A percentile compares a stretch with the other conserved stretches of the same genome.
Conservation (phyloP, 2,113 vertebrate species). For the Gymnorhina tibicen region DNA sequence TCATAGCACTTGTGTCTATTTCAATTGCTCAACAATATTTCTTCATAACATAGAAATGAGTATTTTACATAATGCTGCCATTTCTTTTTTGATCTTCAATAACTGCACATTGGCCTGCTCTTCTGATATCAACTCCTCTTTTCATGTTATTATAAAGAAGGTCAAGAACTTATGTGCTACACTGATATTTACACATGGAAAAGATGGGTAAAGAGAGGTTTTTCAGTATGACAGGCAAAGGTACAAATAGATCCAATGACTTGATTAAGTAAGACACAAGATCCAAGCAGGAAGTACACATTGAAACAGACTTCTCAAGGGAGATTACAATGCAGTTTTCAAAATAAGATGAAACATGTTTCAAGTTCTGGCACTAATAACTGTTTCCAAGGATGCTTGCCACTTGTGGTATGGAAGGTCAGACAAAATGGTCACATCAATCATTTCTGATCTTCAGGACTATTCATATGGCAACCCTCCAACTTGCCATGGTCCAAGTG, state of each 20-base stretch:
- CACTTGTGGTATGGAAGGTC: not conserved
- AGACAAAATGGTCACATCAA: not conserved
- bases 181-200: not conserved
- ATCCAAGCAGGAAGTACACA: not conserved
- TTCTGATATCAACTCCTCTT: not conserved
- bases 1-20: not conserved
- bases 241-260: not conserved
- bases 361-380: not conserved
- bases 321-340: not conserved
- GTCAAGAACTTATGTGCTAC: not conserved
- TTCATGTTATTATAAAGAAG: not conserved
- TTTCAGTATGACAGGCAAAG: not conserved
- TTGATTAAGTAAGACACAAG: not conserved
- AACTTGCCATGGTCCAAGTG: not conserved
- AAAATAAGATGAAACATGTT: not conserved
- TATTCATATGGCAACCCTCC: not conserved
- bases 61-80: not conserved
- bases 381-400: not conserved
- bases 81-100: not conserved
- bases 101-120: not conserved
- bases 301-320: not conserved
- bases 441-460: not conserved
- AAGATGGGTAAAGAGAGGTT: not conserved
- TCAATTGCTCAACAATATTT: not conserved
- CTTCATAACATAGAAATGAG: not conserved